These are phyloP conservation scores for Ochotona curzoniae DNA, from an alignment of 2,113 vertebrate genomes.

Conservation along the genomic window DNA sequence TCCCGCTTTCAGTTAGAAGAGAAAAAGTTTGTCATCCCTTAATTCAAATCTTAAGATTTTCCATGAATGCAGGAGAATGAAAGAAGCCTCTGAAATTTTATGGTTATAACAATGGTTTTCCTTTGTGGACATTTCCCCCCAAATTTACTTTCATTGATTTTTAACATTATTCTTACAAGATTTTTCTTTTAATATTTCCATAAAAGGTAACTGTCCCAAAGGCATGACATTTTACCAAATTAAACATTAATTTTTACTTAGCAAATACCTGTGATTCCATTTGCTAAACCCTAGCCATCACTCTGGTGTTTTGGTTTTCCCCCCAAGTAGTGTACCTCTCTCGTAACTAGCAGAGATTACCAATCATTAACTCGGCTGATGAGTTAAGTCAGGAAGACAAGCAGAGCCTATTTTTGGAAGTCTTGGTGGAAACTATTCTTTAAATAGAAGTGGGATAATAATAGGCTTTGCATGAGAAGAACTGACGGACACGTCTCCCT, in stretches of 20 bases:
- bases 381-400: constrained; percentile 10
- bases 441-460: background rate
- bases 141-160: constrained; percentile 59
- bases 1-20: constrained; percentile 12
- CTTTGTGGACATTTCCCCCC: constrained; percentile 3
- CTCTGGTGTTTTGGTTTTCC: background rate
- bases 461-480: background rate
- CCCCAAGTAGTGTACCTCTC: background rate
- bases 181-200: constrained; percentile 58
- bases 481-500: background rate
- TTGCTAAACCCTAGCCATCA: constrained; percentile 33
- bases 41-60: constrained; percentile 32
- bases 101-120: background rate
- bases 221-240: constrained; percentile 50
- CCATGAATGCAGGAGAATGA: constrained; percentile 24
- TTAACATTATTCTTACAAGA: constrained; percentile 45
- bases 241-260: constrained; percentile 64
- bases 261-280: constrained; percentile 7
- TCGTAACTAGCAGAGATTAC: background rate
- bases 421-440: constrained; percentile 31
- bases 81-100: background rate
- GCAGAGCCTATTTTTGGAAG: constrained; percentile 35
- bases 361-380: constrained; percentile 1
- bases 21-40: background rate
- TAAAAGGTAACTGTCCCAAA: constrained; percentile 7